Evolutionary conservation across 2,888 invertebrate genomes (phyloP).

Genomic region (Dinocampus coccinellae): DNA sequence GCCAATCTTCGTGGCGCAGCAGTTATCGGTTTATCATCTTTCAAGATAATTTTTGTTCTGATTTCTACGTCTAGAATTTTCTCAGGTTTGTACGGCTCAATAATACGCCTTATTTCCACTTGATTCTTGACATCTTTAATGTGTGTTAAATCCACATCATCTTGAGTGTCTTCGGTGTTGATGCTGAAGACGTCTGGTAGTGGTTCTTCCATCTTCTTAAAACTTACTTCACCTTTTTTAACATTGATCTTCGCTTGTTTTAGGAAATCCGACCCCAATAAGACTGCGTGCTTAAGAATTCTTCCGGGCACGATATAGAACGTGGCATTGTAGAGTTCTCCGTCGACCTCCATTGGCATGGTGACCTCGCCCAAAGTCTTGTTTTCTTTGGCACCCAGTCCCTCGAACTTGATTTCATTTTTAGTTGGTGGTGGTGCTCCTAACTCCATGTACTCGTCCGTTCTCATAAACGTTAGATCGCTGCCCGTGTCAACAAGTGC

Average conservation of each 20-base stretch:
- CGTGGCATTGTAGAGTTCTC: background rate
- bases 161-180: background rate
- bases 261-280: too few relatives aligned
- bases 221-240: too few relatives aligned
- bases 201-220: too few relatives aligned
- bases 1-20: constrained; percentile 50
- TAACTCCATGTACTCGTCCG: constrained; percentile 31
- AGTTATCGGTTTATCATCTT: constrained; percentile 53
- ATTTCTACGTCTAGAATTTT: constrained; percentile 46
- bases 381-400: constrained; percentile 33
- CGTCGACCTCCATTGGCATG: constrained; percentile 16
- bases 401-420: constrained; percentile 26
- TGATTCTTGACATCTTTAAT: background rate
- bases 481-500: constrained; percentile 40
- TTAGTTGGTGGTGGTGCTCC: constrained; percentile 24
- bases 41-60: constrained; percentile 53
- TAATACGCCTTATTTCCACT: constrained; percentile 37
- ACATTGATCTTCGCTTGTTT: too few relatives aligned
- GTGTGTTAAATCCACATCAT: constrained; percentile 21
- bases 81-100: constrained; percentile 47
- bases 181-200: constrained; percentile 32
- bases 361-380: constrained; percentile 24
- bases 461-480: constrained; percentile 22
- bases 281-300: too few relatives aligned
- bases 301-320: background rate